Evolutionary conservation across 2,888 invertebrate species (phyloP), one percentile per base, ranked within the genome.

Genomic region (Cosmorhoe ocellata): DNA sequence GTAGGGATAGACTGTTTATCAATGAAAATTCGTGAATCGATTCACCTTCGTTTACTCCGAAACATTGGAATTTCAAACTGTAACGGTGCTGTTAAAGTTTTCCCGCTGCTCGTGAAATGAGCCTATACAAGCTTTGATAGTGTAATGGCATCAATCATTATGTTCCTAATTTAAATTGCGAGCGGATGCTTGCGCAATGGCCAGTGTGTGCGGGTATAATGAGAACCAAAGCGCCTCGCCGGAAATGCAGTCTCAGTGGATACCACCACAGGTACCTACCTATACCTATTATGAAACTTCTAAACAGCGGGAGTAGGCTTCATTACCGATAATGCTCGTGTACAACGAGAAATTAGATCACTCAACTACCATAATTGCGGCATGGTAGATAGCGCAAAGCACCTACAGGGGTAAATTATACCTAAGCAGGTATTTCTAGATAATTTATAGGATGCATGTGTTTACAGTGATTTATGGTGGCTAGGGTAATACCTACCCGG

Each of bases 161-260:
- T 44, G 57, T 58, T 69, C 58, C 63, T 59, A 62, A 67, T 71
- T 71, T 72, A 70, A 60, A 66, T 76, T 74, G 69, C 69, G 67
- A 72, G 69, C 81, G 85, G 85, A 87, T 74, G 80, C 43, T 85
- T 84, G 76, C 74, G 79, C 69, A 82, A 81, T 66, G 61, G 64
- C 46, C 53, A 51, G 46, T 64, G 61, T 56, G 61, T 55, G 59
- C 54, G 73, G 75, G 76, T 74, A 76, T n/a, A 69, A 72, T 71
- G 65, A 73, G 65, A 74, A 66, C 60, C 67, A 60, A 76, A 82
- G 66, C 72, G 74, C 71, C 74, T 75, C 79, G 76, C 79, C 83
- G 85, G 87, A 87, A 84, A 79, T 66, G 55, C 62, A 65, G 63
- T 64, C 67, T 68, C 67, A 65, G 59, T 56, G 63, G 66, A 44